Percentiles rank a stretch among this genome's conserved stretches.
Conservation (phyloP, 2,888 invertebrate genomes). For the Mythimna vitellina region DNA sequence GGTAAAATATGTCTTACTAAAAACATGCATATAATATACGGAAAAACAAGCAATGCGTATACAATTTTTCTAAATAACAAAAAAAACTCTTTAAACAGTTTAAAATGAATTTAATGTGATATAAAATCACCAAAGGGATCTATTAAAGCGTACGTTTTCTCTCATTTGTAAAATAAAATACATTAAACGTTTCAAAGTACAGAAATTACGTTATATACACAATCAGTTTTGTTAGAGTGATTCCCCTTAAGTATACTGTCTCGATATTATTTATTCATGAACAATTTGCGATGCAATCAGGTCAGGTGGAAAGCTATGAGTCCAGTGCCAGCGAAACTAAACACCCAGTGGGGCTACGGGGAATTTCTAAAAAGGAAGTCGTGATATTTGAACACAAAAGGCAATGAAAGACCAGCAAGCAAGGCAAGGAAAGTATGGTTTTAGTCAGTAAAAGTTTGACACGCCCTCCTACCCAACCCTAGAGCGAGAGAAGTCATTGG, state of each 20-base stretch:
- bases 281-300: slow-evolving; percentile 89
- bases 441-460: no score
- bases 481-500: no score
- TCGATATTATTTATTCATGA: slow-evolving; percentile 89
- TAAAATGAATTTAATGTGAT: slow-evolving; percentile 29
- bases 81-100: background rate
- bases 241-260: slow-evolving; percentile 78
- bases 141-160: slow-evolving; percentile 41
- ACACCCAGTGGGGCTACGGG: no score
- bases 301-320: slow-evolving; percentile 74
- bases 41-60: background rate
- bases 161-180: slow-evolving; percentile 33
- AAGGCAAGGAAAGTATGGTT: no score
- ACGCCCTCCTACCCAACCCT: no score
- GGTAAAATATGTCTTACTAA: no score
- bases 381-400: no score
- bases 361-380: no score
- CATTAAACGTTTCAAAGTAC: slow-evolving; percentile 59
- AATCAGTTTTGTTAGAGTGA: slow-evolving; percentile 61
- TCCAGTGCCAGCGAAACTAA: slow-evolving; percentile 10
- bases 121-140: slow-evolving; percentile 36
- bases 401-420: no score
- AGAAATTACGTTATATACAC: slow-evolving; percentile 57
- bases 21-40: background rate
- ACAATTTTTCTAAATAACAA: background rate